Percentiles rank a stretch among this genome's conserved stretches.
Conservation (phyloP, 30 jellyfish, hydroid and myxozoan species). For the Chrysaora quinquecirrha region DNA sequence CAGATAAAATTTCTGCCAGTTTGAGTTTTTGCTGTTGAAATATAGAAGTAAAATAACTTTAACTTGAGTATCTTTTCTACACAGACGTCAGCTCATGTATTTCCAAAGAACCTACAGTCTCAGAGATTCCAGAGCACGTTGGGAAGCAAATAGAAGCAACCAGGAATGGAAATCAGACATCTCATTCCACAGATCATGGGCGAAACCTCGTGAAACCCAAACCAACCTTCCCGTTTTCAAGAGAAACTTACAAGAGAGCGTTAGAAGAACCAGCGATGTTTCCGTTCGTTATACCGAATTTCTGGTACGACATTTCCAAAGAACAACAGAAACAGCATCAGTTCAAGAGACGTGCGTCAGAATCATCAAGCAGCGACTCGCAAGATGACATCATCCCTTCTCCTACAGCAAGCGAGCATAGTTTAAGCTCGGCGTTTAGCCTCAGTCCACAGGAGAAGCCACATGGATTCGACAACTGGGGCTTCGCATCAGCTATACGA, state of each 20-base stretch:
- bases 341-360: constrained; percentile 30
- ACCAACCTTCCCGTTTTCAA: constrained; percentile 73
- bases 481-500: constrained; percentile 69
- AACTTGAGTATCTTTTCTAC: too few relatives aligned
- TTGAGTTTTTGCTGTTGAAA: too few relatives aligned
- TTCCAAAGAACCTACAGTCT: too few relatives aligned
- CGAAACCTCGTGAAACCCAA: constrained; percentile 57
- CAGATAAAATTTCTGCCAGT: too few relatives aligned
- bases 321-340: constrained; percentile 15
- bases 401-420: constrained; percentile 80
- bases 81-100: too few relatives aligned
- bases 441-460: constrained; percentile 69
- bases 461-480: constrained; percentile 70
- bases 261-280: constrained; percentile 69
- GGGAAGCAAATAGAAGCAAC: too few relatives aligned
- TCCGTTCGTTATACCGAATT: constrained; percentile 73
- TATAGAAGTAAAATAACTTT: too few relatives aligned
- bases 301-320: constrained; percentile 47
- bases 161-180: too few relatives aligned
- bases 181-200: too few relatives aligned
- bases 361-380: constrained; percentile 65
- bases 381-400: constrained; percentile 84
- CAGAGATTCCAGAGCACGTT: too few relatives aligned
- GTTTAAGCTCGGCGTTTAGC: constrained; percentile 77
- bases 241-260: constrained; percentile 67